Evolutionary conservation across 2,797 vertebrate species (phyloP).

Genomic region (Sebastes flavidus): DNA sequence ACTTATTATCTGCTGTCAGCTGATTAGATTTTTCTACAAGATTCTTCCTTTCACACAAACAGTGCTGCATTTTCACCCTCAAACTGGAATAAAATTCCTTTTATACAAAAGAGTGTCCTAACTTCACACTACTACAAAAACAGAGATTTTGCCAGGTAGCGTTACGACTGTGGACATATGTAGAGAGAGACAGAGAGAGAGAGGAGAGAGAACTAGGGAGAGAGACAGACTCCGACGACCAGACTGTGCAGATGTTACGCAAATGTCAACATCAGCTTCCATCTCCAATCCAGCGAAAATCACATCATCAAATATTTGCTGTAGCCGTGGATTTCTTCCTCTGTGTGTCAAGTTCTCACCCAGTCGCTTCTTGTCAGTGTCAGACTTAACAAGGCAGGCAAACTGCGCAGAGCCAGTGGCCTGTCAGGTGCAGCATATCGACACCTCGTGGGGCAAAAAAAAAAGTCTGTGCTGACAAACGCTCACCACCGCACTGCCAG

Average conservation of each 20-base stretch:
- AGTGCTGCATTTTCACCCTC: not conserved
- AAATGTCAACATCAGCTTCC: constrained; percentile 72
- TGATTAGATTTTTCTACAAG: not conserved
- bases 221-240: constrained; percentile 36
- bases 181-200: not conserved
- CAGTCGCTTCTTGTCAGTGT: constrained; percentile 73
- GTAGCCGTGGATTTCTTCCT: constrained; percentile 62
- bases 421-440: constrained; percentile 77
- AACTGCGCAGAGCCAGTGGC: constrained; percentile 65
- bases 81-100: not conserved
- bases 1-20: not conserved
- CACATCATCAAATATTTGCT: constrained; percentile 84
- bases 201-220: not conserved
- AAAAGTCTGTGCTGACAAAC: constrained; percentile 74
- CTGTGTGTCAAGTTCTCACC: constrained; percentile 57
- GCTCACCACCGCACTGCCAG: constrained; percentile 56
- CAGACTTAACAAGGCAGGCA: constrained; percentile 74
- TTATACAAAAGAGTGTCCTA: not conserved
- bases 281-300: constrained; percentile 74
- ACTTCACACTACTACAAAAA: not conserved
- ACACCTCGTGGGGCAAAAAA: constrained; percentile 72
- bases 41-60: not conserved
- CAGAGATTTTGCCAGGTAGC: not conserved
- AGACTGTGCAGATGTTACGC: constrained; percentile 64
- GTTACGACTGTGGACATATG: not conserved